Base-by-base conservation (phyloP, 2,797 vertebrate species). In the Coranthus polyacanthus region DNA sequence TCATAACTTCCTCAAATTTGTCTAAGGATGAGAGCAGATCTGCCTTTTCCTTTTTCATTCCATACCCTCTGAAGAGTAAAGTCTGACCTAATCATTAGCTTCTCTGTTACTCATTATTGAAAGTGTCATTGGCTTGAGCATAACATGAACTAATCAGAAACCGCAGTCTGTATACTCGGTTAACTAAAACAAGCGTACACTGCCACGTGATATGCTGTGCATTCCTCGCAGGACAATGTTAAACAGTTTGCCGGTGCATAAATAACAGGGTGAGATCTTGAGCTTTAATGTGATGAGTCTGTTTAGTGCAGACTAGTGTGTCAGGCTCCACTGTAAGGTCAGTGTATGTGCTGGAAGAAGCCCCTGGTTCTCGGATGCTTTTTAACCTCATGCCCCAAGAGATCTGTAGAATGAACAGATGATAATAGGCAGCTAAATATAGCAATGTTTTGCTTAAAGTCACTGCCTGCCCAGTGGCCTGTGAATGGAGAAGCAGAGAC, bases 31-130 rank as follows among this genome's bases (percentile, higher is more conserved):
- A 75, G 59, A 62, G 50, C 7, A 4, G 62, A 47, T 59, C 2
- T 15, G 17, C 54, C 11, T 55, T 53, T 54, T 55, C 34, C 16
- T 10, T 64, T 58, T 36, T 9, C 3, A 5, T 44, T 36, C 12
- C 3, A n/a, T 2, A 5, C 34, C 52, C 62, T 34, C 44, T 32
- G 37, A 62, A 59, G 32, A 64, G 53, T 73, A 37, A 66, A 68
- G 57, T 69, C 45, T 69, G 36, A 34, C 29, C 69, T 79, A 68
- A 82, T 87, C 44, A 84, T 84, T 84, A 77, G 68, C 77, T 50
- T 67, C 47, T 62, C 45, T 77, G 81, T 88, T 81, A 88, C 62
- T 87, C 58, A 89, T 89, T 90, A 69, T 2, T 69, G 37, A 0
- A 36, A 44, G 41, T 68, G 58, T 47, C 66, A 51, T 49, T 66